phyloP scores from a whole-genome alignment of 1,140 invertebrate species.

The Drosophila funebris region DNA sequence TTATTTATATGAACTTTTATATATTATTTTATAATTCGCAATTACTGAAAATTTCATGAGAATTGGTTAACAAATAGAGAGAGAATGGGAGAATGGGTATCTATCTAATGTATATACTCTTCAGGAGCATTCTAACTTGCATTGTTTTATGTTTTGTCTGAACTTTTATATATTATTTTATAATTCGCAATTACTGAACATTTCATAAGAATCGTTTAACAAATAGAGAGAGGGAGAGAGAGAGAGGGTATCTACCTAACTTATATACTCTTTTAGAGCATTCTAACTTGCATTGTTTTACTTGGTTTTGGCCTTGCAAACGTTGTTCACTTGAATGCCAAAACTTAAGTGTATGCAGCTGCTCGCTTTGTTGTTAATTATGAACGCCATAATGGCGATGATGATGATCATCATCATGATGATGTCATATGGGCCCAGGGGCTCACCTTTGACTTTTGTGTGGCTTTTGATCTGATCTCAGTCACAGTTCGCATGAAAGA shows the following conservation, averaged over 20 bases:
- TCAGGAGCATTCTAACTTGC: neutral
- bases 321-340: constrained; percentile 35
- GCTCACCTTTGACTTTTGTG: constrained; percentile 62
- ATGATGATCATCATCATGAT: constrained; percentile 22
- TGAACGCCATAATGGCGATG: constrained; percentile 2
- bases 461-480: constrained; percentile 39
- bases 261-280: neutral
- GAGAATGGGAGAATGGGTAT: too few species aligned
- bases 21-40: too few species aligned
- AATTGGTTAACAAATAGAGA: neutral
- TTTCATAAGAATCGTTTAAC: too few species aligned
- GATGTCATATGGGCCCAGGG: constrained; percentile 62
- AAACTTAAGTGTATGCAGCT: constrained; percentile 45
- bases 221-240: too few species aligned
- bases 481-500: too few species aligned
- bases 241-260: too few species aligned
- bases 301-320: neutral
- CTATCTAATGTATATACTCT: too few species aligned
- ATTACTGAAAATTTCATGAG: neutral
- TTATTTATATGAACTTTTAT: neutral
- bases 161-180: too few species aligned
- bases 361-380: constrained; percentile 14
- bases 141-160: too few species aligned
- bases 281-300: constrained; percentile 1
- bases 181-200: too few species aligned